Conservation (phyloP, 1,140 invertebrate genomes). For the Hormaphis cornu region DNA sequence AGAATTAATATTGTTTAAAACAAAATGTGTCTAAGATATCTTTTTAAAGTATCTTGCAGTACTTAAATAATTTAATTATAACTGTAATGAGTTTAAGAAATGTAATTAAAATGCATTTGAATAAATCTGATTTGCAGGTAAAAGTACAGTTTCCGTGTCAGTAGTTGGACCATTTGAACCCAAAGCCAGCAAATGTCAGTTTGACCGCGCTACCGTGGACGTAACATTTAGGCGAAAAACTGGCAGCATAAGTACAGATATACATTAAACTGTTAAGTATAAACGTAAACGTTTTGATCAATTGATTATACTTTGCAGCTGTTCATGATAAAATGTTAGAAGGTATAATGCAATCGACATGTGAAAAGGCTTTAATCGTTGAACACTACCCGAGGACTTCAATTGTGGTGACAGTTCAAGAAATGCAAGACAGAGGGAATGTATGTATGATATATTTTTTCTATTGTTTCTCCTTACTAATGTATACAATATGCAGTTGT, state of each 20-base stretch:
- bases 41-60: too few species aligned
- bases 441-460: conserved; percentile 46
- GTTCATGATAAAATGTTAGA: conserved; percentile 64
- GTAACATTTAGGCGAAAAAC: conserved; percentile 64
- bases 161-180: conserved; percentile 78
- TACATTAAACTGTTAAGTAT: neutral
- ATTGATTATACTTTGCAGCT: conserved; percentile 47
- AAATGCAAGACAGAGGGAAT: conserved; percentile 74
- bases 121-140: conserved; percentile 47
- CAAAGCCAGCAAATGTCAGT: conserved; percentile 62
- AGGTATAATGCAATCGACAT: conserved; percentile 61
- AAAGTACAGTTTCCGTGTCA: conserved; percentile 63
- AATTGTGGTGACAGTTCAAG: conserved; percentile 70
- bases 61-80: too few species aligned
- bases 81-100: too few species aligned
- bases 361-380: conserved; percentile 60
- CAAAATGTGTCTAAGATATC: too few species aligned
- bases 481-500: conserved; percentile 49
- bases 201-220: conserved; percentile 69
- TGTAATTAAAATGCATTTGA: too few species aligned
- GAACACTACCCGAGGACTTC: conserved; percentile 65
- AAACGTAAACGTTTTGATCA: neutral
- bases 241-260: conserved; percentile 43
- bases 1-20: too few species aligned
- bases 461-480: neutral